Base-by-base conservation (phyloP, 2,113 vertebrate species). In the Heterocephalus glaber region DNA sequence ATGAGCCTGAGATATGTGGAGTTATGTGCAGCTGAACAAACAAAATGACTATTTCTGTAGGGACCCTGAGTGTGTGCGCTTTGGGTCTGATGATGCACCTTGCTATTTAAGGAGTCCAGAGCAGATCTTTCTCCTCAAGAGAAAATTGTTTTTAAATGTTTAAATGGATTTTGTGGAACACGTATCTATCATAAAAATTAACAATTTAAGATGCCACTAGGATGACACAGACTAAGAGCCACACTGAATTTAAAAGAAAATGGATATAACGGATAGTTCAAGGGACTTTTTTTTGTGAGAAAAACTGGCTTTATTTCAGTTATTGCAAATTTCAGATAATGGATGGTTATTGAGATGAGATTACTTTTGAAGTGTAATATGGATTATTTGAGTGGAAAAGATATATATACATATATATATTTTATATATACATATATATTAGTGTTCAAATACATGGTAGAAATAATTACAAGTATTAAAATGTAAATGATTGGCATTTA, bases 1-100 rank as follows among this genome's bases (percentile, higher is more conserved):
- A 88, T 44, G 92, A 86, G 97, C 54, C 92, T 97, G 89, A 96
- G 95, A 94, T 88, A 61, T 88, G 82, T 87, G 58, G 66, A 79
- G 88, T 85, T 89, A 90, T 58, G 85, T 97, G 93, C 97, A 98
- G 96, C 97, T 98, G 98, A 97, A 97, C 83, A 98, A 98, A 98
- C 86, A 97, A 60, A 97, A 95, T 90, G 0, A 94, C 94, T 98
- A 72, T 98, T 98, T 97, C 90, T 86, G 90, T 88, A 89, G 56
- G 72, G 82, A 95, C 90, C 93, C 88, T 88, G 85, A 92, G 86
- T 74, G 95, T 86, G 95, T 93, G 81, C 81, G 0, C 74, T 82
- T 97, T 95, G 97, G 83, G 14, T 97, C 86, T 96, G 93, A 92
- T 98, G 96, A 98, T 8, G 1, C 3, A 19, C 17, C 93, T 97